These are phyloP conservation scores for Magallana nippona DNA, from an alignment of 2,888 invertebrate genomes.

Conservation along the genomic window DNA sequence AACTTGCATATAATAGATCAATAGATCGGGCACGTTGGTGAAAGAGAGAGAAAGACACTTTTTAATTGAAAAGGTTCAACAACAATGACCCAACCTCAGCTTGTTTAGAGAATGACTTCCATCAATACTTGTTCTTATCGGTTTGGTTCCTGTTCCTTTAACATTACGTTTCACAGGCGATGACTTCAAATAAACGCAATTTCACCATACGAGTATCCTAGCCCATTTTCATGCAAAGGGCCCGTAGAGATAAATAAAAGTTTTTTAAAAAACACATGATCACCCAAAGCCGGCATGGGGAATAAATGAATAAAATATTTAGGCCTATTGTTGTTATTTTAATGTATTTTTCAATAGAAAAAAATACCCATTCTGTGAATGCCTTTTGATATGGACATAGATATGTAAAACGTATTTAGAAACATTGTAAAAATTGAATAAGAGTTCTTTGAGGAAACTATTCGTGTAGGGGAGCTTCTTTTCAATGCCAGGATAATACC, in stretches of 20 bases:
- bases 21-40: too few species aligned
- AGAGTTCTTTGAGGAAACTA: conserved; percentile 36
- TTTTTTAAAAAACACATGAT: conserved; percentile 16
- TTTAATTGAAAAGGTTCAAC: not conserved
- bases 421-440: conserved; percentile 45
- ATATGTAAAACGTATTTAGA: conserved; percentile 40
- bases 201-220: not conserved
- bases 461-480: conserved; percentile 33
- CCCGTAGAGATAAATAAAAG: conserved; percentile 16
- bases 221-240: not conserved
- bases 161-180: conserved; percentile 34
- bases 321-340: conserved; percentile 37
- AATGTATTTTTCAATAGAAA: conserved; percentile 36
- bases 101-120: not conserved
- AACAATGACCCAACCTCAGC: conserved; percentile 19
- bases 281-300: conserved; percentile 29
- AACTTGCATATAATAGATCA: too few species aligned
- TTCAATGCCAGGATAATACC: conserved; percentile 39
- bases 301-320: conserved; percentile 38
- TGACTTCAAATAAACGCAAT: conserved; percentile 37
- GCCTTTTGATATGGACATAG: conserved; percentile 41
- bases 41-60: not conserved
- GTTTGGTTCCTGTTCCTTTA: not conserved
- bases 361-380: conserved; percentile 25
- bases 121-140: conserved; percentile 24